Conservation (phyloP, 2,888 invertebrate species). For the Hydriomena furcata region DNA sequence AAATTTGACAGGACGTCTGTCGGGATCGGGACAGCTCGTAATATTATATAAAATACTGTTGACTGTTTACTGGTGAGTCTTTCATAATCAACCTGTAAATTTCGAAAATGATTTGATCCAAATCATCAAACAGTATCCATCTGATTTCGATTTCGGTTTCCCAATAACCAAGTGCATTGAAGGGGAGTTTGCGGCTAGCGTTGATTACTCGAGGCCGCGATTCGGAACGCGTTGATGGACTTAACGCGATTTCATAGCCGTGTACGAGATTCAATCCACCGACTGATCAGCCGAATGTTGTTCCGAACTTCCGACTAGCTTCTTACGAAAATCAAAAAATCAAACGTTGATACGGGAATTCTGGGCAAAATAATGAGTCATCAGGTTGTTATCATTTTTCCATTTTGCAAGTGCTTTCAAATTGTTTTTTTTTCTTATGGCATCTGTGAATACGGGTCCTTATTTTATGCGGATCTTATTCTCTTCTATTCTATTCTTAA, state of each 20-base stretch:
- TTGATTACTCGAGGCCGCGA: background rate
- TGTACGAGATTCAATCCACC: constrained; percentile 38
- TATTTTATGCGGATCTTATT: too few relatives aligned
- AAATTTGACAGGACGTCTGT: too few relatives aligned
- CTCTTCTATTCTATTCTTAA: too few relatives aligned
- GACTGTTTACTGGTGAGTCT: too few relatives aligned
- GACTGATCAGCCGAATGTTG: constrained; percentile 3
- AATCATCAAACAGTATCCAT: background rate
- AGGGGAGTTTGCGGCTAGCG: background rate
- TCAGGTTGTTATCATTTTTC: too few relatives aligned
- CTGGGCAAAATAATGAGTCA: too few relatives aligned
- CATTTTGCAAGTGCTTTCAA: too few relatives aligned
- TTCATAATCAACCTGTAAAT: too few relatives aligned
- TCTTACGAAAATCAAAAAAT: background rate
- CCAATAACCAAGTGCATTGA: background rate
- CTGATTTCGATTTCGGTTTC: background rate
- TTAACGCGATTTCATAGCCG: constrained; percentile 29
- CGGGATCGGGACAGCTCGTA: too few relatives aligned
- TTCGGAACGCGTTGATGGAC: constrained; percentile 17
- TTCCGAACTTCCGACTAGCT: background rate
- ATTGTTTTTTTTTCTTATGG: too few relatives aligned
- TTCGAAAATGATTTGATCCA: background rate
- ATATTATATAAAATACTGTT: too few relatives aligned
- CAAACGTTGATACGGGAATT: background rate
- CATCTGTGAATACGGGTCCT: too few relatives aligned